These are phyloP conservation scores for Drosophila equinoxialis DNA, from an alignment of 1,140 invertebrate genomes.

Conservation along the genomic window DNA sequence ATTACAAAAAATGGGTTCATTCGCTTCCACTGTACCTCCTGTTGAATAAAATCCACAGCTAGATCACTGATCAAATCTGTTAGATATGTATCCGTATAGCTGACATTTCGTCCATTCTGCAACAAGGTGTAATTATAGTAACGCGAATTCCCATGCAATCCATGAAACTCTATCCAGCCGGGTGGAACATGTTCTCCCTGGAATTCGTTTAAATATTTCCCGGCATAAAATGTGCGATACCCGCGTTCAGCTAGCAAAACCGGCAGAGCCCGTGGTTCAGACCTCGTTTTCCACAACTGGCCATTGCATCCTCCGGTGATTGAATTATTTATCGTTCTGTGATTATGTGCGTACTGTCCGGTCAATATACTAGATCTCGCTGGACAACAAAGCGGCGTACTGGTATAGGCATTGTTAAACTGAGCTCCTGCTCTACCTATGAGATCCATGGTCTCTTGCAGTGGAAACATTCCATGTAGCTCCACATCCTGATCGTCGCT, in stretches of 20 bases:
- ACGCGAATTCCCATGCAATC: slow-evolving; percentile 91
- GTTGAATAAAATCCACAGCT: slow-evolving; percentile 85
- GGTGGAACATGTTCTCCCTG: slow-evolving; percentile 88
- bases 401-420: slow-evolving; percentile 90
- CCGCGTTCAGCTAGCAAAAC: slow-evolving; percentile 86
- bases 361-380: slow-evolving; percentile 93
- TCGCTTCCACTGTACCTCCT: slow-evolving; percentile 1
- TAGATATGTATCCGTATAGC: slow-evolving; percentile 88
- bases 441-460: slow-evolving; percentile 86
- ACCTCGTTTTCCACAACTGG: slow-evolving; percentile 86
- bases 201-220: slow-evolving; percentile 94
- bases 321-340: slow-evolving; percentile 91
- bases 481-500: slow-evolving; percentile 94
- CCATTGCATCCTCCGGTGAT: slow-evolving; percentile 90
- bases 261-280: slow-evolving; percentile 88
- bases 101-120: slow-evolving; percentile 88
- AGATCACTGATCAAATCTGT: slow-evolving; percentile 90
- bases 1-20: slow-evolving; percentile 91
- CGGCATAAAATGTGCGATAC: slow-evolving; percentile 92
- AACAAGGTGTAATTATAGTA: slow-evolving; percentile 96
- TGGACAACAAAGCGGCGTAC: slow-evolving; percentile 94
- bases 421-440: slow-evolving; percentile 87
- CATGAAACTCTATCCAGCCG: slow-evolving; percentile 93
- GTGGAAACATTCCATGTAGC: slow-evolving; percentile 89
- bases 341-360: slow-evolving; percentile 93